Evolutionary conservation across 2,888 invertebrate species (phyloP).

Genomic region (Zeuzera pyrina): DNA sequence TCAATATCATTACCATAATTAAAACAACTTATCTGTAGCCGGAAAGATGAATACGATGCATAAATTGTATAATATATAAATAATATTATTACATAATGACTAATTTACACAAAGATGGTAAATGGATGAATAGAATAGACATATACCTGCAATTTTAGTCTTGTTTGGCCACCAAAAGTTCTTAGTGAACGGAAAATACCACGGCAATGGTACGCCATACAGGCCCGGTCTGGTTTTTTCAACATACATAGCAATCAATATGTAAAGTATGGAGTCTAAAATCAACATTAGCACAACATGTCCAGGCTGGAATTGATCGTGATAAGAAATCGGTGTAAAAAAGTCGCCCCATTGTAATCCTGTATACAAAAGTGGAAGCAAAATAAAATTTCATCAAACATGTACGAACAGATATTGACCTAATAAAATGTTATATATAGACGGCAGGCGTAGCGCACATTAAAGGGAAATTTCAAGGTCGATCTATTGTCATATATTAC

Average conservation of each 20-base stretch:
- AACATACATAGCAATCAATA: slow-evolving; percentile 86
- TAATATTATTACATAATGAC: neutral
- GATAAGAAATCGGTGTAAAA: slow-evolving; percentile 76
- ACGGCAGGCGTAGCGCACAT: too few relatives aligned
- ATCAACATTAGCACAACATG: slow-evolving; percentile 81
- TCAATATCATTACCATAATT: too few relatives aligned
- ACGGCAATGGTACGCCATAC: slow-evolving; percentile 87
- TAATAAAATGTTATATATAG: too few relatives aligned
- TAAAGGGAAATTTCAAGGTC: too few relatives aligned
- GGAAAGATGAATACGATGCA: too few relatives aligned
- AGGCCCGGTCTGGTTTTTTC: slow-evolving; percentile 91
- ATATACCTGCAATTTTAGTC: slow-evolving; percentile 41
- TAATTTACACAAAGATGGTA: neutral
- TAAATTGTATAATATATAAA: too few relatives aligned
- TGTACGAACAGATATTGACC: too few relatives aligned
- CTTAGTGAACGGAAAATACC: slow-evolving; percentile 84
- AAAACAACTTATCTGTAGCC: too few relatives aligned
- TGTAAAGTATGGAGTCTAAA: slow-evolving; percentile 79
- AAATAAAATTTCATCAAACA: too few relatives aligned
- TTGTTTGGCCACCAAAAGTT: slow-evolving; percentile 69
- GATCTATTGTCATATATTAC: too few relatives aligned
- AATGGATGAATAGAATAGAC: neutral
- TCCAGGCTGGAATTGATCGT: slow-evolving; percentile 81
- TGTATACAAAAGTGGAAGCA: too few relatives aligned
- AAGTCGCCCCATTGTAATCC: slow-evolving; percentile 78